Evolutionary conservation across 2,797 vertebrate genomes (phyloP).

Genomic region (Xenentodon cancila): DNA sequence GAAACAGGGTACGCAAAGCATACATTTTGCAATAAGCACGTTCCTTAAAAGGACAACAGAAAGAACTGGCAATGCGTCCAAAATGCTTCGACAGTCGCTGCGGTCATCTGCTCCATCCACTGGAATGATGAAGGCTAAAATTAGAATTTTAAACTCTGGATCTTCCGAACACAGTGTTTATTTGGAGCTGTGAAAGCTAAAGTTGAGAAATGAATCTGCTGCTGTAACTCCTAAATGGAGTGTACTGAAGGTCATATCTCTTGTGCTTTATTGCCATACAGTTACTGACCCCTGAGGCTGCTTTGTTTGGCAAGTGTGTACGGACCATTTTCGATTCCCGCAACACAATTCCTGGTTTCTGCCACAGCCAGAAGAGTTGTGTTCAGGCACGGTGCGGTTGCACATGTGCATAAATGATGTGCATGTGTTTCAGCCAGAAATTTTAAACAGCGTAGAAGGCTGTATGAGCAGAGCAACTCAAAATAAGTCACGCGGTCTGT

Average conservation of each 20-base stretch:
- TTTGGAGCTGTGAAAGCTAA: neutral
- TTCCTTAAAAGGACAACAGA: slow-evolving; percentile 20
- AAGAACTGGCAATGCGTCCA: slow-evolving; percentile 11
- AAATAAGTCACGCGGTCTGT: too few species aligned
- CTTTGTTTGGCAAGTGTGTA: too few species aligned
- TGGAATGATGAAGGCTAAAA: slow-evolving; percentile 19
- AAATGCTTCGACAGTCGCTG: slow-evolving; percentile 10
- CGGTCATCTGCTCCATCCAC: neutral
- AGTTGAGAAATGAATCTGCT: neutral
- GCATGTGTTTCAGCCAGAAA: too few species aligned
- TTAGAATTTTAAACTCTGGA: neutral
- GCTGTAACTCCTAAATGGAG: neutral
- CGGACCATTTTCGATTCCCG: too few species aligned
- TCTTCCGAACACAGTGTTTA: neutral
- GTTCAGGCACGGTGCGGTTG: too few species aligned
- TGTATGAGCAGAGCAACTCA: too few species aligned
- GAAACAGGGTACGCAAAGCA: slow-evolving; percentile 28
- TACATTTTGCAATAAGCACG: slow-evolving; percentile 7
- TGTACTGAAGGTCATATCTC: neutral
- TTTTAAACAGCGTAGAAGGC: too few species aligned
- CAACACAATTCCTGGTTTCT: too few species aligned
- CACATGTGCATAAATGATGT: too few species aligned
- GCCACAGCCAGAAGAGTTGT: too few species aligned
- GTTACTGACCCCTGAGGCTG: neutral
- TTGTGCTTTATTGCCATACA: neutral